Conservation (phyloP, 2,888 invertebrate genomes). For the Drosophila conformis region DNA sequence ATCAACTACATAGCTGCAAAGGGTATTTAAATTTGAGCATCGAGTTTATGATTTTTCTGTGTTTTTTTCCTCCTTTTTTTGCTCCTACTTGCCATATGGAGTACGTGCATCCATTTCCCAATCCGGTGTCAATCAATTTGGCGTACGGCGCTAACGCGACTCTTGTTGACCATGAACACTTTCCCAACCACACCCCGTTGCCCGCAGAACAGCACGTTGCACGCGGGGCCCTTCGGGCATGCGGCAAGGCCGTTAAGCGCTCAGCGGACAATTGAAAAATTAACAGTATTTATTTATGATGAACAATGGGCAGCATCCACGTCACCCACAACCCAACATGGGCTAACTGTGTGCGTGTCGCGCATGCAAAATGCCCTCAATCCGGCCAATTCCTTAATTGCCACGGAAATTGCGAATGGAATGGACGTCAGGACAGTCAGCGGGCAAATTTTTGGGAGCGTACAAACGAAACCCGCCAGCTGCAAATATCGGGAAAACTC, state of each 20-base stretch:
- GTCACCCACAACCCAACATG: neutral
- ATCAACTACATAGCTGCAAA: neutral
- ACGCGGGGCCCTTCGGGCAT: slow-evolving; percentile 20
- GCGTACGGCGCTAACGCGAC: slow-evolving; percentile 37
- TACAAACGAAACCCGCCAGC: neutral
- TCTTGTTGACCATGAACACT: slow-evolving; percentile 31
- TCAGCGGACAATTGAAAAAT: slow-evolving; percentile 74
- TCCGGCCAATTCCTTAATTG: slow-evolving; percentile 68
- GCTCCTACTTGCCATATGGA: slow-evolving; percentile 32
- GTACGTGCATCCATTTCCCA: slow-evolving; percentile 55
- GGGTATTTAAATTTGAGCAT: neutral
- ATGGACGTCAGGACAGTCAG: slow-evolving; percentile 62
- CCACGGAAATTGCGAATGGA: slow-evolving; percentile 72
- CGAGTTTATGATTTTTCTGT: neutral
- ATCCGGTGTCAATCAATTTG: slow-evolving; percentile 58
- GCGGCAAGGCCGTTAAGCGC: slow-evolving; percentile 60
- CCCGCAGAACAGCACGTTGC: neutral
- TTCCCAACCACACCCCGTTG: neutral
- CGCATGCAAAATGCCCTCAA: slow-evolving; percentile 62
- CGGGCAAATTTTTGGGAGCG: slow-evolving; percentile 8
- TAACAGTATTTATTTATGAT: slow-evolving; percentile 80
- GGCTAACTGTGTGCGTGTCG: slow-evolving; percentile 49
- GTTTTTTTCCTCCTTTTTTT: neutral
- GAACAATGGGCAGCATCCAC: slow-evolving; percentile 49
- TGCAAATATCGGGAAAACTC: slow-evolving; percentile 26